Conservation (phyloP, 2,113 vertebrate genomes). For the Tachuris rubrigastra region DNA sequence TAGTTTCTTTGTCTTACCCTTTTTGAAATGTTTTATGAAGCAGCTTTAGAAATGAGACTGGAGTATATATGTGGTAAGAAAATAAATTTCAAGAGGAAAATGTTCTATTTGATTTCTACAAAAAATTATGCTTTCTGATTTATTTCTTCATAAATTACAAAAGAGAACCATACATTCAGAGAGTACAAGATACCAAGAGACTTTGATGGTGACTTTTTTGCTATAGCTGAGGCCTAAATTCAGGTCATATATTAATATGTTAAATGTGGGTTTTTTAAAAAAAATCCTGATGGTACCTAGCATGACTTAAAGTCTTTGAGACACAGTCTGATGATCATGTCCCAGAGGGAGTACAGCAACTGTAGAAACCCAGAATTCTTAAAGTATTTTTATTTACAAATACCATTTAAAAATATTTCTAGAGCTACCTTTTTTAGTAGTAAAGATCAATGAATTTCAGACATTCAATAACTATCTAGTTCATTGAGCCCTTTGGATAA, state of each 20-base stretch:
- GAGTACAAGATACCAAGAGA: neutral
- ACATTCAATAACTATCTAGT: neutral
- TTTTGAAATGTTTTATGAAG: neutral
- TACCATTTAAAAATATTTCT: neutral
- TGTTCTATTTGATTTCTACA: neutral
- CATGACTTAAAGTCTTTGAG: neutral
- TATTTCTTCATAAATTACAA: neutral
- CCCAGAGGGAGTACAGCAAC: neutral
- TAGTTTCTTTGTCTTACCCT: neutral
- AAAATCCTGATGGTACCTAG: neutral
- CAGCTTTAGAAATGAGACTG: neutral
- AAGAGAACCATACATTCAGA: neutral
- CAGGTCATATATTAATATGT: neutral
- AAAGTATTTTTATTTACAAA: neutral
- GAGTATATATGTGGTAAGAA: neutral
- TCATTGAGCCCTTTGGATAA: neutral
- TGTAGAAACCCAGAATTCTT: neutral
- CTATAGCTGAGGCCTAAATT: neutral
- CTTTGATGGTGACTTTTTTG: neutral
- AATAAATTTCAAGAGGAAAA: neutral
- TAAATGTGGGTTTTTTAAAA: neutral
- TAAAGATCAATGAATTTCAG: neutral
- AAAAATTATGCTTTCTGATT: neutral
- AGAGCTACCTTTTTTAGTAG: neutral
- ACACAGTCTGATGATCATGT: neutral